phyloP scores from a whole-genome alignment of 2,888 invertebrate genomes.

The Netelia virgata region DNA sequence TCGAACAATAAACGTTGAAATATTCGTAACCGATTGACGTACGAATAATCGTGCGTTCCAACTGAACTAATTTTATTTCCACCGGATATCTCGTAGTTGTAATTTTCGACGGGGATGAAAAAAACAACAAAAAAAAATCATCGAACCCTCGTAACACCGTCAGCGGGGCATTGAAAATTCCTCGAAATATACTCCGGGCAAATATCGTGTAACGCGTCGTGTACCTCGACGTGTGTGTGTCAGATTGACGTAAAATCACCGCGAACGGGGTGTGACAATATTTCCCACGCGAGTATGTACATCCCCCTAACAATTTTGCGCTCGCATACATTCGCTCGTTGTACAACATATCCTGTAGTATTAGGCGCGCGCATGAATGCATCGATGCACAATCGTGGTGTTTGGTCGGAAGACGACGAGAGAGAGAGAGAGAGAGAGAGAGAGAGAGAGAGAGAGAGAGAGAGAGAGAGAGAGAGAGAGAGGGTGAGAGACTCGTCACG shows the following conservation, averaged over 20 bases:
- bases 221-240: background rate
- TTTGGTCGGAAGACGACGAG: background rate
- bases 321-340: background rate
- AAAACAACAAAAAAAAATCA: too few species aligned
- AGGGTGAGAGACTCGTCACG: background rate
- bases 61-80: too few species aligned
- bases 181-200: too few species aligned
- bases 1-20: too few species aligned
- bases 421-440: too few species aligned
- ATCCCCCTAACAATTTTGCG: background rate
- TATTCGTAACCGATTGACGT: too few species aligned
- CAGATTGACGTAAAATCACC: background rate
- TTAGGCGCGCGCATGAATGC: conserved; percentile 27
- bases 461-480: background rate
- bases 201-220: background rate
- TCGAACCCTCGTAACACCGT: too few species aligned
- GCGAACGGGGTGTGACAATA: background rate
- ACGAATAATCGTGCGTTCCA: too few species aligned
- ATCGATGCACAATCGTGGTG: conserved; percentile 4
- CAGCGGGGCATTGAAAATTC: too few species aligned
- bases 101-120: too few species aligned
- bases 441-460: too few species aligned
- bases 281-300: conserved; percentile 17
- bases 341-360: background rate
- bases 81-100: too few species aligned